Evolutionary conservation across 2,113 vertebrate genomes (phyloP).

Genomic region (Pyrgilauda ruficollis): DNA sequence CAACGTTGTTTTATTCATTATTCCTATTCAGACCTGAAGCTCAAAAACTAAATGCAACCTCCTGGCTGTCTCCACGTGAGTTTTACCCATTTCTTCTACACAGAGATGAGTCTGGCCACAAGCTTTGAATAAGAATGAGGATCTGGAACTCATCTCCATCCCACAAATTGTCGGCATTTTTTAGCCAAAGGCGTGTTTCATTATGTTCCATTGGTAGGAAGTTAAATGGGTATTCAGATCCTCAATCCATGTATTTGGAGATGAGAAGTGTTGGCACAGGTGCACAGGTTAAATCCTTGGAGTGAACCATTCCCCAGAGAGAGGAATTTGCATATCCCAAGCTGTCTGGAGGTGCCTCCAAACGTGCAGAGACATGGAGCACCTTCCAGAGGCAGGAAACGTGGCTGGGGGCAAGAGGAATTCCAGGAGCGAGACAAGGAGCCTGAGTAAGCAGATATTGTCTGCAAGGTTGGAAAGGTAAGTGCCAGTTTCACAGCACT

Average conservation of each 20-base stretch:
- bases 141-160: neutral
- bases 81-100: neutral
- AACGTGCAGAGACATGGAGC: neutral
- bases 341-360: fast-evolving
- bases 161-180: neutral
- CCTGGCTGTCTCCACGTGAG: neutral
- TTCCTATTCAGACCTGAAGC: neutral
- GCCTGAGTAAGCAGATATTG: neutral
- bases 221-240: neutral
- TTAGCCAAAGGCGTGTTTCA: neutral
- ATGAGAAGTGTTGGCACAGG: neutral
- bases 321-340: neutral
- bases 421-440: neutral
- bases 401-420: neutral
- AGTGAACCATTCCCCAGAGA: neutral
- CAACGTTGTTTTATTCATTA: neutral
- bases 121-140: neutral
- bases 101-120: neutral
- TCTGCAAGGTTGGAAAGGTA: neutral
- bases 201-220: neutral
- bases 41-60: neutral
- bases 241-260: neutral
- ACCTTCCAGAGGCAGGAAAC: neutral
- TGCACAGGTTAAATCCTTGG: neutral
- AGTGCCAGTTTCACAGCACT: neutral